Conservation (phyloP, 2,797 vertebrate genomes). For the Manis pentadactyla region DNA sequence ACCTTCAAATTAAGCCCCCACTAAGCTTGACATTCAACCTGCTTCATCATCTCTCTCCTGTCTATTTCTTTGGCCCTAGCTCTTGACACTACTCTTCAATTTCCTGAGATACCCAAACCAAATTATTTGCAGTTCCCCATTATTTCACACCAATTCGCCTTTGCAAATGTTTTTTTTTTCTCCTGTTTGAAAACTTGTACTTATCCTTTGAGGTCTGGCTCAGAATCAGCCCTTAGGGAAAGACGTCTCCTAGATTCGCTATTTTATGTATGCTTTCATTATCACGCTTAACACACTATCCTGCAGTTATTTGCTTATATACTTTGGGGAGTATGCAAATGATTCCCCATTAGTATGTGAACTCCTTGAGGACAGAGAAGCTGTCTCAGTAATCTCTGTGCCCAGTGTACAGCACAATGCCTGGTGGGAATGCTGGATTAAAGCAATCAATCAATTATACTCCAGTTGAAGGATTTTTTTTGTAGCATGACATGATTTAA, state of each 20-base stretch:
- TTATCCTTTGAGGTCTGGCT: background rate
- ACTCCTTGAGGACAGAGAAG: background rate
- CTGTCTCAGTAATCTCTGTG: background rate
- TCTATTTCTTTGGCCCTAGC: background rate
- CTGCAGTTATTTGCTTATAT: background rate
- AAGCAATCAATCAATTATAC: background rate
- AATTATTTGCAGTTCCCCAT: background rate
- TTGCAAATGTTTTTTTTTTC: constrained; percentile 25
- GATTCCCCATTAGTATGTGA: background rate
- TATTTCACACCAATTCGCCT: background rate
- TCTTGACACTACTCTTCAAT: background rate
- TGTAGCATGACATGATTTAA: constrained; percentile 11
- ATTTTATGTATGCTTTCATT: background rate
- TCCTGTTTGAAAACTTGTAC: background rate
- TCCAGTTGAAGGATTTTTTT: background rate
- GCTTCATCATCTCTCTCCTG: background rate
- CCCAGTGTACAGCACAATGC: background rate
- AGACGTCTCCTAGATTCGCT: background rate
- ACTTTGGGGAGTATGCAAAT: background rate
- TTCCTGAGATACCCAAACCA: background rate
- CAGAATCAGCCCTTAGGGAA: background rate
- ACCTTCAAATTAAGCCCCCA: background rate
- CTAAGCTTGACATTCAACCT: background rate
- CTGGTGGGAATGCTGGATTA: background rate
- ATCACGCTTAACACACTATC: background rate